Percentiles rank a stretch among this genome's conserved stretches.
phyloP scores from a whole-genome alignment of 2,797 vertebrate species.

The Darevskia mixta region DNA sequence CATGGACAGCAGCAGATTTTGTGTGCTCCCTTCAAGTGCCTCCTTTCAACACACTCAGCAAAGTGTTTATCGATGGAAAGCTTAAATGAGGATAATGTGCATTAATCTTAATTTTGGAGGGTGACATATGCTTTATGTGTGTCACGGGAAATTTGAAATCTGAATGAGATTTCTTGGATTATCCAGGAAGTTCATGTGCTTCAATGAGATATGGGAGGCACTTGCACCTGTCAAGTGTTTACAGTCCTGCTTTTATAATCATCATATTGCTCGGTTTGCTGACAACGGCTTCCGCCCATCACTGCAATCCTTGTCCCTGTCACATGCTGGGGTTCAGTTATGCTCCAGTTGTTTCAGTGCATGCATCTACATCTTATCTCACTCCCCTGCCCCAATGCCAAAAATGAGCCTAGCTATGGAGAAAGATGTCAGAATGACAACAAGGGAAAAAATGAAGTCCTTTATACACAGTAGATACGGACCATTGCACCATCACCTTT shows the following conservation, averaged over 20 bases:
- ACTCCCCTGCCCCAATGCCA: background rate
- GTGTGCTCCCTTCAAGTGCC: background rate
- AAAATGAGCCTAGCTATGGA: background rate
- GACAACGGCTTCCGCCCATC: conserved; percentile 1
- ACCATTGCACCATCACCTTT: background rate
- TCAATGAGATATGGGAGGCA: conserved; percentile 28
- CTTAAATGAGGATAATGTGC: conserved; percentile 48
- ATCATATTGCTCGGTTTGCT: background rate
- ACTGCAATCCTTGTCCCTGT: background rate
- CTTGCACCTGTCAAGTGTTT: background rate
- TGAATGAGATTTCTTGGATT: conserved; percentile 48
- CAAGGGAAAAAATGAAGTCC: conserved; percentile 6
- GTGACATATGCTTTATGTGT: conserved; percentile 45
- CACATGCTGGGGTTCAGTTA: background rate
- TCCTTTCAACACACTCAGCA: conserved; percentile 36
- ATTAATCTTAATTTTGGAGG: conserved; percentile 72
- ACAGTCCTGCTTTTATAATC: conserved; percentile 12
- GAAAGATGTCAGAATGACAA: conserved; percentile 18
- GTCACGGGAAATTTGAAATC: conserved; percentile 44
- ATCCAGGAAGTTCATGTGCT: conserved; percentile 27
- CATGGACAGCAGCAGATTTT: conserved; percentile 36
- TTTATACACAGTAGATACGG: conserved; percentile 1
- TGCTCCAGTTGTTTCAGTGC: background rate
- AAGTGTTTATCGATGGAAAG: conserved; percentile 49
- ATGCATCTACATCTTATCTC: background rate